Percentiles rank a stretch among this genome's conserved stretches.
Evolutionary conservation across 1,140 invertebrate species (phyloP).

Genomic region (Cyclina sinensis): DNA sequence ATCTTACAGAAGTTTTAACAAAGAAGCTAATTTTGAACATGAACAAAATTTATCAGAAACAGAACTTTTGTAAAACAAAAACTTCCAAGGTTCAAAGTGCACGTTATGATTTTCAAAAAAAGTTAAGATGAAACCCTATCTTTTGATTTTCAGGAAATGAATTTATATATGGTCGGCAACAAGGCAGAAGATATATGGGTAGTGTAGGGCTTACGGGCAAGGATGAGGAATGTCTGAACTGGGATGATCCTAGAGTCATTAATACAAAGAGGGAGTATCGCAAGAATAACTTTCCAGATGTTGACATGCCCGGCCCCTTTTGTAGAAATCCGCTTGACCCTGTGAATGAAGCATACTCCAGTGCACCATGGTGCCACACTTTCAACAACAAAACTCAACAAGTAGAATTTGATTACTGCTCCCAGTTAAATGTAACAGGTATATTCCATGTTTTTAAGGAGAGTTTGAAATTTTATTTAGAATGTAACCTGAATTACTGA

Average conservation of each 20-base stretch:
- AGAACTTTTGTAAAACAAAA: no score
- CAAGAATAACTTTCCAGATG: constrained; percentile 23
- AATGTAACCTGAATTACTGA: no score
- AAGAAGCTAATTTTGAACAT: no score
- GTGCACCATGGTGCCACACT: constrained; percentile 39
- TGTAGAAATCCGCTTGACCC: constrained; percentile 40
- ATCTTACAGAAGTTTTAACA: no score
- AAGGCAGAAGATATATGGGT: constrained; percentile 40
- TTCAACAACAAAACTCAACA: neutral
- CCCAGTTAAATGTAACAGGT: constrained; percentile 32
- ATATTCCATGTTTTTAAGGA: no score
- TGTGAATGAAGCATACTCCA: neutral
- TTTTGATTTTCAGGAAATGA: constrained; percentile 40
- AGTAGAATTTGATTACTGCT: constrained; percentile 15
- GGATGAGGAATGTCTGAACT: constrained; percentile 31
- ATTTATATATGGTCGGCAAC: constrained; percentile 42
- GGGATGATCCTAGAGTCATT: constrained; percentile 30
- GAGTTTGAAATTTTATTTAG: no score
- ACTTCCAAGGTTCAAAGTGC: no score
- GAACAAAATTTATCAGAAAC: no score
- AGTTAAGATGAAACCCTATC: no score
- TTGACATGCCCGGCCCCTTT: constrained; percentile 34
- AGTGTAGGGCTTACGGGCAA: neutral
- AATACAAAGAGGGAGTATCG: neutral
- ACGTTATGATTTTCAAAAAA: no score